Evolutionary conservation across 2,113 vertebrate species (phyloP).

Genomic region (Cromileptes altivelis): DNA sequence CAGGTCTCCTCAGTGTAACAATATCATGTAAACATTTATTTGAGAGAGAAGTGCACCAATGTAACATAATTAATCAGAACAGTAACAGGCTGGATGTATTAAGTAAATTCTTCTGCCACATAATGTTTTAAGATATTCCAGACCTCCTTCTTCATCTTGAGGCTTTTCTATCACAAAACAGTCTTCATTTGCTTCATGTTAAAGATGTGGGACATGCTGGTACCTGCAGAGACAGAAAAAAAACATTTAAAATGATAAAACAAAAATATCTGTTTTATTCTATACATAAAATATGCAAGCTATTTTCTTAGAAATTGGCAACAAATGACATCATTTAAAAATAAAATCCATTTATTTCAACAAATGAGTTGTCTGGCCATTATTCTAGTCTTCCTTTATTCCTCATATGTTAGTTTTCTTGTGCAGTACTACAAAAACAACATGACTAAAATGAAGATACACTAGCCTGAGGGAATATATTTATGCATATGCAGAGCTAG

Average conservation of each 20-base stretch:
- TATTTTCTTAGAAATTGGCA: neutral
- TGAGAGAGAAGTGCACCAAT: neutral
- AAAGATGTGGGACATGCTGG: neutral
- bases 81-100: neutral
- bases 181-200: neutral
- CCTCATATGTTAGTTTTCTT: neutral
- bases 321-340: neutral
- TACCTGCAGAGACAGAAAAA: neutral
- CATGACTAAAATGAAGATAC: neutral
- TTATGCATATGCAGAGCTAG: neutral
- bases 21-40: constrained; percentile 7
- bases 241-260: neutral
- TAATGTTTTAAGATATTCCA: neutral
- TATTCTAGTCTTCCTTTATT: neutral
- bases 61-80: neutral
- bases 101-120: neutral
- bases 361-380: neutral
- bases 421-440: neutral
- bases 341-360: neutral
- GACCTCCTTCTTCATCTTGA: neutral
- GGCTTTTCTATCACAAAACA: neutral
- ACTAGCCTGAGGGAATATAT: neutral
- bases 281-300: neutral
- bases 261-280: neutral
- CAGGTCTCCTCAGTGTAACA: neutral